Conservation (phyloP, 2,113 vertebrate genomes). For the Sterrhoptilus dennistouni region DNA sequence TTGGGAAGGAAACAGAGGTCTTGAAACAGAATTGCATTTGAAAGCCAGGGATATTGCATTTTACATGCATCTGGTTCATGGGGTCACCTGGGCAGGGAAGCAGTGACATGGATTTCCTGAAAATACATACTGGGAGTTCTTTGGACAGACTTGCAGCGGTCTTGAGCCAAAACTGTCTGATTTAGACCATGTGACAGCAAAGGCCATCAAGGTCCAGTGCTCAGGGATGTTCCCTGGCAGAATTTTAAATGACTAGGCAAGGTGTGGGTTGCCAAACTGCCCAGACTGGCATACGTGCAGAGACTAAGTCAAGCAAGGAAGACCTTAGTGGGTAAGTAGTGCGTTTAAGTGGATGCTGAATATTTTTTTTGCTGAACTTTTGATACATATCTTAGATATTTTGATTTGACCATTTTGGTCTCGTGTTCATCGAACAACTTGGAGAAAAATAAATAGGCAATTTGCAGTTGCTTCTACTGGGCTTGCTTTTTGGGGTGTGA, state of each 20-base stretch:
- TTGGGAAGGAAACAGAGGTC: background rate
- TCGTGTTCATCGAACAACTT: background rate
- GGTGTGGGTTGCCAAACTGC: background rate
- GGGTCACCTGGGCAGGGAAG: background rate
- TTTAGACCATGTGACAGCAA: background rate
- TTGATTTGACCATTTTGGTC: background rate
- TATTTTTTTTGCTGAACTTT: background rate
- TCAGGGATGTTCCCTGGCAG: background rate
- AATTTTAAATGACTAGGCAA: background rate
- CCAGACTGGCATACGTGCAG: background rate
- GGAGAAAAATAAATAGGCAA: background rate
- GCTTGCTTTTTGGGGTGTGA: background rate
- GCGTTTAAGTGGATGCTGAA: background rate
- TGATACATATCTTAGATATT: background rate
- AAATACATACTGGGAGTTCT: background rate
- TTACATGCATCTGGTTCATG: background rate
- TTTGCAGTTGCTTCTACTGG: background rate
- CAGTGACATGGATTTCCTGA: background rate
- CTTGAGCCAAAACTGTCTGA: background rate
- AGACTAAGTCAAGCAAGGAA: background rate
- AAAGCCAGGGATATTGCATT: background rate
- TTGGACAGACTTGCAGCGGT: background rate
- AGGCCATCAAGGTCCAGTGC: background rate
- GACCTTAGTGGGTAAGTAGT: background rate
- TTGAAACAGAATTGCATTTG: background rate